Evolutionary conservation across 2,888 invertebrate species (phyloP).

Genomic region (Rhagophthalmus giganteus): DNA sequence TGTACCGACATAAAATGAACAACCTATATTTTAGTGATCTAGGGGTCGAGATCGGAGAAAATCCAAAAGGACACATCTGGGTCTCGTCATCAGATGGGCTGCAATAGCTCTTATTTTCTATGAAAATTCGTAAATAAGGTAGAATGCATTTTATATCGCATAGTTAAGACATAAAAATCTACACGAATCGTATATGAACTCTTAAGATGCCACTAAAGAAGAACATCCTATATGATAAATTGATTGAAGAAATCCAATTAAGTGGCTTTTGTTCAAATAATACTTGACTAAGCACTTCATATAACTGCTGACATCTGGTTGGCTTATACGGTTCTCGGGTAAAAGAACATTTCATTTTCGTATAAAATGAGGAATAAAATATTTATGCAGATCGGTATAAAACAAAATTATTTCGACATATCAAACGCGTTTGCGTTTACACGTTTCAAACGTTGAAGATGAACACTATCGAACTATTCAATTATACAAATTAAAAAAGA

Average conservation of each 20-base stretch:
- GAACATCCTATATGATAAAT: conserved; percentile 25
- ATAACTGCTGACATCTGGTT: conserved; percentile 27
- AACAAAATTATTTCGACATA: too few species aligned
- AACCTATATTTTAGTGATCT: too few species aligned
- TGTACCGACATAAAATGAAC: too few species aligned
- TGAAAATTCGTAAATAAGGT: too few species aligned
- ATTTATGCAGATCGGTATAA: not conserved
- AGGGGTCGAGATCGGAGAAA: too few species aligned
- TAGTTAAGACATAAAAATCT: conserved; percentile 14
- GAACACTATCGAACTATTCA: too few species aligned
- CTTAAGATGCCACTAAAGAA: conserved; percentile 21
- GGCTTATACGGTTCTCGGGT: conserved; percentile 10
- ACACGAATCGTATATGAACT: conserved; percentile 17
- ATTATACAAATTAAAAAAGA: not conserved
- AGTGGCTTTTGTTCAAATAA: conserved; percentile 30
- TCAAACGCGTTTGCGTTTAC: too few species aligned
- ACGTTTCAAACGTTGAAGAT: too few species aligned
- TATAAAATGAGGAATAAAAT: conserved; percentile 16
- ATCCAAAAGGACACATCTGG: too few species aligned
- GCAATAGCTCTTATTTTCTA: too few species aligned
- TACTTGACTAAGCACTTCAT: conserved; percentile 27
- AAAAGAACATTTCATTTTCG: conserved; percentile 16
- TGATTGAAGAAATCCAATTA: conserved; percentile 31
- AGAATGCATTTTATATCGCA: conserved; percentile 4
- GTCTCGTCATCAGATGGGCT: too few species aligned